Evolutionary conservation across 2,113 vertebrate genomes (phyloP).

Genomic region (Spea bombifrons): DNA sequence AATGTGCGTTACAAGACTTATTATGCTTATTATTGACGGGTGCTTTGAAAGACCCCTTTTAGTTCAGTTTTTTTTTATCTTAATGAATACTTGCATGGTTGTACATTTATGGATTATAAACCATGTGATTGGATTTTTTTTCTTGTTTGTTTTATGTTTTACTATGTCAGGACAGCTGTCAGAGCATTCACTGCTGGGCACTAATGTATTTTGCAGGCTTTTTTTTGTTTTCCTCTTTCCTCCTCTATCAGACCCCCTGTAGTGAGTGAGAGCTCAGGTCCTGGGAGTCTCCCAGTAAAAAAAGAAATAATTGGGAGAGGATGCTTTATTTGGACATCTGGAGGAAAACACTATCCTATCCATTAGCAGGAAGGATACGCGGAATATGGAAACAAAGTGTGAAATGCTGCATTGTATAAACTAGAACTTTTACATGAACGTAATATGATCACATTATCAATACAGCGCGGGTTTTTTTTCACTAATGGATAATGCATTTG

Average conservation of each 20-base stretch:
- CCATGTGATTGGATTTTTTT: neutral
- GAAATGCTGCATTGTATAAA: neutral
- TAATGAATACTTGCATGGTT: neutral
- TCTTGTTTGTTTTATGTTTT: constrained; percentile 28
- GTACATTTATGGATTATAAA: neutral
- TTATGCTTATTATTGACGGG: neutral
- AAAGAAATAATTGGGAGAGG: neutral
- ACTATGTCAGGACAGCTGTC: constrained; percentile 34
- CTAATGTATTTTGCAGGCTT: constrained; percentile 36
- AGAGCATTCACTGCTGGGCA: constrained; percentile 24
- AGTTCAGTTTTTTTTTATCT: neutral
- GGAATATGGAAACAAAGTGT: neutral
- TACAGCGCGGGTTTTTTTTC: too few relatives aligned
- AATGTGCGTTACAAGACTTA: neutral
- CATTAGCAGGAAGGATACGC: neutral
- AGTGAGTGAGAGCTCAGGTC: constrained; percentile 22
- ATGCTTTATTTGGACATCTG: constrained; percentile 30
- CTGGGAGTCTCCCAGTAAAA: constrained; percentile 28
- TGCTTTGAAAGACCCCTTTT: neutral
- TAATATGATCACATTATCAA: neutral
- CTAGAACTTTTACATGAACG: neutral
- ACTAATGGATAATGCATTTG: too few relatives aligned
- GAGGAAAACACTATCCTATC: neutral
- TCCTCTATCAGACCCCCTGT: constrained; percentile 20
- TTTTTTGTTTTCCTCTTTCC: neutral